Conservation (phyloP, 2,797 vertebrate genomes). For the Alosa sapidissima region DNA sequence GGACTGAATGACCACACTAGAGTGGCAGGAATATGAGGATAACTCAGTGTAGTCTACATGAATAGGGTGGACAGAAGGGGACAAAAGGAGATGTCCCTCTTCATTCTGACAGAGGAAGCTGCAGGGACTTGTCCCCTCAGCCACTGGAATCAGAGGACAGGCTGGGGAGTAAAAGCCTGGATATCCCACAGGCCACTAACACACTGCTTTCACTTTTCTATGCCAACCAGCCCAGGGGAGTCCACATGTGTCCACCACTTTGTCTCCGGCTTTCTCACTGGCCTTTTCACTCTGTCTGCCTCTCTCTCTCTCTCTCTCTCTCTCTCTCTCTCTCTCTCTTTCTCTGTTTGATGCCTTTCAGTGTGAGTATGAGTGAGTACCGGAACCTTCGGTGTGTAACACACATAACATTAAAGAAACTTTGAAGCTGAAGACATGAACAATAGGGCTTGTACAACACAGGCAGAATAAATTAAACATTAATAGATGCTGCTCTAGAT, state of each 20-base stretch:
- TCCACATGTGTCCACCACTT: neutral
- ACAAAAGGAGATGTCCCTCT: neutral
- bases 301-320: too few species aligned
- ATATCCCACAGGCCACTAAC: neutral
- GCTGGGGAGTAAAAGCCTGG: neutral
- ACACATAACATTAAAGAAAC: conserved; percentile 58
- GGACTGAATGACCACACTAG: neutral
- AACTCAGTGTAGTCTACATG: neutral
- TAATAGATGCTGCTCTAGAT: conserved; percentile 62
- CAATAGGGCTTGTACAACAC: conserved; percentile 62
- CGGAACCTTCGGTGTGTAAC: conserved; percentile 54
- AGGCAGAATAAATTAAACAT: conserved; percentile 64
- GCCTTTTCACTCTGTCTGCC: too few species aligned
- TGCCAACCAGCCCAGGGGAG: neutral
- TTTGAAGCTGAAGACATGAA: conserved; percentile 60
- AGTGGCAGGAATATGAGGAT: neutral
- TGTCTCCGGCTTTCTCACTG: neutral
- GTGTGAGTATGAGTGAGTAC: conserved; percentile 29
- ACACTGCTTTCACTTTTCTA: neutral
- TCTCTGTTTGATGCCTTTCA: neutral
- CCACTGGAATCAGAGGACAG: neutral
- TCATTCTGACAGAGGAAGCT: neutral
- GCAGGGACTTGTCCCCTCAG: neutral
- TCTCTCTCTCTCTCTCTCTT: too few species aligned
- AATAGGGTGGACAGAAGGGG: neutral